These are phyloP conservation scores for Pandemis cinnamomeana DNA, from an alignment of 2,888 invertebrate genomes.

Conservation along the genomic window DNA sequence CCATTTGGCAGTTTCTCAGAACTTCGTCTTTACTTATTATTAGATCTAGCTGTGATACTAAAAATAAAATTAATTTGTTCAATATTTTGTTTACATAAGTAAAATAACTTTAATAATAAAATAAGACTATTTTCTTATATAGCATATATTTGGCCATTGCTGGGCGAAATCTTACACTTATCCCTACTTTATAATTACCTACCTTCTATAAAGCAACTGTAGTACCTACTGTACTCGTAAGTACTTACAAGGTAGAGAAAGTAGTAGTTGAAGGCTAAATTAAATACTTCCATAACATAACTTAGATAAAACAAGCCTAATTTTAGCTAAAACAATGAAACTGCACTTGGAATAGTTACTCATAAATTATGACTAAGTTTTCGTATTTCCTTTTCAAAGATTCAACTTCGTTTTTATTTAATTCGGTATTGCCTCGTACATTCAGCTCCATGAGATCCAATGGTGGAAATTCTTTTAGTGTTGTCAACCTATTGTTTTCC, in stretches of 20 bases:
- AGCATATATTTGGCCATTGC: no score
- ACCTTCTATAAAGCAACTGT: no score
- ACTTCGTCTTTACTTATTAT: no score
- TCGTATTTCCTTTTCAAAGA: constrained; percentile 61
- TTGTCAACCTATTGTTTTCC: constrained; percentile 77
- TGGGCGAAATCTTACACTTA: background rate
- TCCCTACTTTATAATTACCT: background rate
- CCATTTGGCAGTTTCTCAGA: no score
- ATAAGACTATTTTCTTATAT: no score
- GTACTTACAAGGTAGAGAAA: no score
- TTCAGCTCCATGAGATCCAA: constrained; percentile 78
- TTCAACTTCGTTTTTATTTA: constrained; percentile 62
- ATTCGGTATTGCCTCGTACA: constrained; percentile 73
- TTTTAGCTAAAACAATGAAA: background rate
- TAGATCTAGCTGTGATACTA: no score
- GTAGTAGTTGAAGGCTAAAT: no score
- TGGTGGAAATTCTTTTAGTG: constrained; percentile 78
- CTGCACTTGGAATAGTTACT: constrained; percentile 42
- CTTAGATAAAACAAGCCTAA: background rate
- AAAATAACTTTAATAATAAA: no score
- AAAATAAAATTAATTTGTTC: no score
- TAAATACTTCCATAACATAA: background rate
- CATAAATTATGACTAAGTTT: constrained; percentile 59
- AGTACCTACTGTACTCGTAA: no score
- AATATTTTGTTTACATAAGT: no score